Evolutionary conservation across 2,797 vertebrate species (phyloP).

Genomic region (Toxotes lorentzi): DNA sequence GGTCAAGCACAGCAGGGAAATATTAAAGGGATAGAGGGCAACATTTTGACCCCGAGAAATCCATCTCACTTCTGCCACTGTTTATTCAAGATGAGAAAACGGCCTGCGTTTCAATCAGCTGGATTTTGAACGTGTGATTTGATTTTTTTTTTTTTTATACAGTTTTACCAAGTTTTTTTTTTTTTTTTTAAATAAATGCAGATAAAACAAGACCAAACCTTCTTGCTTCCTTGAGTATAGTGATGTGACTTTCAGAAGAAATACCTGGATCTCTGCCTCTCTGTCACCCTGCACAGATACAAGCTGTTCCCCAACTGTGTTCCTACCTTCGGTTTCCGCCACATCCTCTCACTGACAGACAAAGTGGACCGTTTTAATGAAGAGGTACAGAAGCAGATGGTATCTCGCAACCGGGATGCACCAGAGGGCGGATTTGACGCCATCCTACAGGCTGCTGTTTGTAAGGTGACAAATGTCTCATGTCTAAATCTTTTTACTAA

Average conservation of each 20-base stretch:
- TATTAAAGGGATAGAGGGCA: constrained; percentile 40
- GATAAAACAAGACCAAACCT: not conserved
- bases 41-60: constrained; percentile 8
- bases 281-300: constrained; percentile 83
- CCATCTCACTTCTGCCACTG: not conserved
- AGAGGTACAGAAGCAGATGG: constrained; percentile 96
- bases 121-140: not conserved
- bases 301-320: constrained; percentile 95
- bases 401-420: constrained; percentile 96
- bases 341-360: constrained; percentile 95
- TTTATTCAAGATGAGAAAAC: not conserved
- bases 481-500: not conserved
- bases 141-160: not conserved
- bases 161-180: not conserved
- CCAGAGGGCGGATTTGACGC: constrained; percentile 97
- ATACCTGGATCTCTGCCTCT: not conserved
- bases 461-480: constrained; percentile 86
- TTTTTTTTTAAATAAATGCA: not conserved
- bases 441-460: constrained; percentile 95
- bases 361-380: constrained; percentile 95
- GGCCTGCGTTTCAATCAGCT: not conserved
- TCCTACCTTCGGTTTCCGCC: constrained; percentile 96
- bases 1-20: constrained; percentile 24
- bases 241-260: not conserved
- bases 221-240: not conserved